Percentiles rank a stretch among this genome's conserved stretches.
These are phyloP conservation scores for Phaedon cochleariae DNA, from an alignment of 2,888 invertebrate genomes.

Conservation along the genomic window DNA sequence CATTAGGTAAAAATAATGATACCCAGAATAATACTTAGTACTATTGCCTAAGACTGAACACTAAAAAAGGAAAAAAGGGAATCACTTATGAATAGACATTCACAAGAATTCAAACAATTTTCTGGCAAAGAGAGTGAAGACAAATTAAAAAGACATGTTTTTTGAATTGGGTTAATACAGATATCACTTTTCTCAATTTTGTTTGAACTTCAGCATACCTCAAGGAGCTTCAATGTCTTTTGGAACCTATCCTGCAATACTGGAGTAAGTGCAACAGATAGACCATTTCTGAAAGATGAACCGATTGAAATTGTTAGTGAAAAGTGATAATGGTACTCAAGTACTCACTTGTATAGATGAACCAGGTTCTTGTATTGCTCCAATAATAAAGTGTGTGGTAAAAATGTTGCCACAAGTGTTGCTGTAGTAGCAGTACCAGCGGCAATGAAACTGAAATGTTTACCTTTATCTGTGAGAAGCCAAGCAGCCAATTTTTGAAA, in stretches of 20 bases:
- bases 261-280: slow-evolving; percentile 66
- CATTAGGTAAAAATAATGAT: neutral
- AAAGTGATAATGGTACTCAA: too few relatives aligned
- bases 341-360: slow-evolving; percentile 70
- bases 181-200: too few relatives aligned
- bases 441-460: slow-evolving; percentile 63
- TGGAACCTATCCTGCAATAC: slow-evolving; percentile 65
- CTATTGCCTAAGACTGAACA: too few relatives aligned
- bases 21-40: too few relatives aligned
- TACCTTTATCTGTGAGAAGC: slow-evolving; percentile 68
- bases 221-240: slow-evolving; percentile 69
- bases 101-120: neutral
- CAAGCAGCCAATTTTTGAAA: slow-evolving; percentile 56
- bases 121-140: neutral
- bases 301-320: too few relatives aligned
- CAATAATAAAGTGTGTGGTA: slow-evolving; percentile 71
- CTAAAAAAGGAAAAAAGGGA: too few relatives aligned
- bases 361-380: slow-evolving; percentile 70
- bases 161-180: too few relatives aligned
- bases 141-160: too few relatives aligned
- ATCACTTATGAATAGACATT: neutral
- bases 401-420: slow-evolving; percentile 62
- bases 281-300: slow-evolving; percentile 67
- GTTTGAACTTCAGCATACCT: slow-evolving; percentile 48
- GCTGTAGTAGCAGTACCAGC: slow-evolving; percentile 63